phyloP scores from a whole-genome alignment of 2,797 vertebrate species.

The Cheirogaleus major region DNA sequence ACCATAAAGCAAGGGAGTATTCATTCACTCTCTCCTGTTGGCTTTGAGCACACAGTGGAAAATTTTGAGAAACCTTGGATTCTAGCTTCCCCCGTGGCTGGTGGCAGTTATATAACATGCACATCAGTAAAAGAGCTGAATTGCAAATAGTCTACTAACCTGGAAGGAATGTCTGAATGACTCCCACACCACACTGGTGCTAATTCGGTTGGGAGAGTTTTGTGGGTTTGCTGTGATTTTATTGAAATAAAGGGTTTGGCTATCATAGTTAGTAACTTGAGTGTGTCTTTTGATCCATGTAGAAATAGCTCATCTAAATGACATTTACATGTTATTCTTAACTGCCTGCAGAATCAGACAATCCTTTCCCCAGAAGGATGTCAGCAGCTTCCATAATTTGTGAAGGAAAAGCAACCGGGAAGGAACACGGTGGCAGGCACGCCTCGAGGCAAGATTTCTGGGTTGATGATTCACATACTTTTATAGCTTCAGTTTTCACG shows the following conservation, averaged over 20 bases:
- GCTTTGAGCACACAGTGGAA: conserved; percentile 62
- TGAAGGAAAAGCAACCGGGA: conserved; percentile 56
- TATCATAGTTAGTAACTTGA: conserved; percentile 48
- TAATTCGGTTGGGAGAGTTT: conserved; percentile 42
- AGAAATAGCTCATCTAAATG: conserved; percentile 64
- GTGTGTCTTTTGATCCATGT: conserved; percentile 62
- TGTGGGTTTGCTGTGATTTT: conserved; percentile 67
- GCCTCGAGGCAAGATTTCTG: conserved; percentile 65
- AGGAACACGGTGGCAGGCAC: background rate
- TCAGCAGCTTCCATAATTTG: conserved; percentile 56
- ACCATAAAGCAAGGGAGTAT: background rate
- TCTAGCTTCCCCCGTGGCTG: conserved; percentile 50
- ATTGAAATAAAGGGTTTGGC: conserved; percentile 65
- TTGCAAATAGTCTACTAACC: conserved; percentile 74
- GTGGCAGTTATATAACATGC: conserved; percentile 53
- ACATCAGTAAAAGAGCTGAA: conserved; percentile 70
- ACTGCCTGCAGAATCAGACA: conserved; percentile 56
- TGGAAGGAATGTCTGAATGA: conserved; percentile 77
- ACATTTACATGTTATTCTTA: conserved; percentile 67
- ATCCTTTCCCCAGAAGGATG: conserved; percentile 69
- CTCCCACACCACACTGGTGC: conserved; percentile 64
- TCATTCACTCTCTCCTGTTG: conserved; percentile 30
- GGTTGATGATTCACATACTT: conserved; percentile 62
- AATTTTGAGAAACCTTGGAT: conserved; percentile 62
- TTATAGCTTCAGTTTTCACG: background rate